Percentiles rank a stretch among this genome's conserved stretches.
Conservation (phyloP, 2,113 vertebrate genomes). For the Aegithalos caudatus region DNA sequence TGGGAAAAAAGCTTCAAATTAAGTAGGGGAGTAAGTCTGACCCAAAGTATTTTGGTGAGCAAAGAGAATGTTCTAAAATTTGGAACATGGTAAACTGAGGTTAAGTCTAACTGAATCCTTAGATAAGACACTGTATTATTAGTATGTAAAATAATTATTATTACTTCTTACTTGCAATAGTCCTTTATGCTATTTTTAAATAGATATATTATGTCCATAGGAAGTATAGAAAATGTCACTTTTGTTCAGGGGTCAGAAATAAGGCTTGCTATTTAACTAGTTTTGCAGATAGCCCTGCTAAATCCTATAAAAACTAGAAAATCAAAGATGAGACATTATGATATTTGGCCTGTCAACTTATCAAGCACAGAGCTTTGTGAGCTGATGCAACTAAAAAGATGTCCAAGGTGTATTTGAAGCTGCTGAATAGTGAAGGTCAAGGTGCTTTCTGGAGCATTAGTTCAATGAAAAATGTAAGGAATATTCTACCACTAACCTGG, state of each 20-base stretch:
- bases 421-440: background rate
- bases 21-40: background rate
- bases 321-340: background rate
- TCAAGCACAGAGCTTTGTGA: background rate
- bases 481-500: background rate
- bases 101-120: background rate
- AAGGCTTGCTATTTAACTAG: fast-evolving
- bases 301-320: background rate
- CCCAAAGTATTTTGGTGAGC: background rate
- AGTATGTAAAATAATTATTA: background rate
- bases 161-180: background rate
- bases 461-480: background rate
- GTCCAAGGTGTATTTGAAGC: background rate
- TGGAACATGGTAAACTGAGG: background rate
- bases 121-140: background rate
- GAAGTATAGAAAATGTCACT: background rate
- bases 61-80: background rate
- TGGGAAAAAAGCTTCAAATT: background rate
- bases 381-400: background rate
- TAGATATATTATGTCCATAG: background rate
- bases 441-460: background rate
- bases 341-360: background rate
- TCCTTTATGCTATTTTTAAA: background rate
- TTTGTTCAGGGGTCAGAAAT: background rate
- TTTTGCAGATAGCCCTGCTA: background rate